phyloP scores from a whole-genome alignment of 2,113 vertebrate species.

The Merops nubicus region DNA sequence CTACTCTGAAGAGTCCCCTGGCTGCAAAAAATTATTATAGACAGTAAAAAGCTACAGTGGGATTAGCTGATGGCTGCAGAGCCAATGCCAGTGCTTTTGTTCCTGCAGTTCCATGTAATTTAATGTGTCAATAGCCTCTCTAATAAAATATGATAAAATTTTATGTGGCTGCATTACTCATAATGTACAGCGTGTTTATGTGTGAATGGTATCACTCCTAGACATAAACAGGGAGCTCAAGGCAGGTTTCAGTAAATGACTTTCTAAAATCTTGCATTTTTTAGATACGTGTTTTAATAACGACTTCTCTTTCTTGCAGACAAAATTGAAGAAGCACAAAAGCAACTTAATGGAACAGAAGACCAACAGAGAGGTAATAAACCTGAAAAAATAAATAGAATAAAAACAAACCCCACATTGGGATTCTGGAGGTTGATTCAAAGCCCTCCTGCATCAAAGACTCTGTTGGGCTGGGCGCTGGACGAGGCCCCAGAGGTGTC shows the following conservation, averaged over 20 bases:
- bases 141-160: constrained; percentile 28
- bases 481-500: background rate
- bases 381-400: background rate
- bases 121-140: constrained; percentile 8
- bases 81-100: background rate
- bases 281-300: constrained; percentile 11
- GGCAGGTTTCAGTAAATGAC: background rate
- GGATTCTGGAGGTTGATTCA: background rate
- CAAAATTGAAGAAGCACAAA: constrained; percentile 99
- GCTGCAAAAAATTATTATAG: background rate
- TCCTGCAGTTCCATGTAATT: background rate
- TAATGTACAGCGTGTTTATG: constrained; percentile 10
- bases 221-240: background rate
- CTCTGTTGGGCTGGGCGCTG: background rate
- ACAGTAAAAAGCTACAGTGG: background rate
- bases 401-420: background rate
- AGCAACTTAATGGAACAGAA: constrained; percentile 93
- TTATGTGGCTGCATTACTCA: background rate
- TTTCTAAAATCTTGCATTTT: background rate
- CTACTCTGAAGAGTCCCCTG: constrained; percentile 1
- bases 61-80: constrained; percentile 33
- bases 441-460: background rate
- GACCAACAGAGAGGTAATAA: constrained; percentile 89
- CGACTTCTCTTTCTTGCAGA: constrained; percentile 79
- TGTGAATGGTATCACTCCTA: background rate